A percentile compares a stretch with the other conserved stretches of the same genome.
phyloP scores from a whole-genome alignment of 2,113 vertebrate genomes.

The Channa maculata region DNA sequence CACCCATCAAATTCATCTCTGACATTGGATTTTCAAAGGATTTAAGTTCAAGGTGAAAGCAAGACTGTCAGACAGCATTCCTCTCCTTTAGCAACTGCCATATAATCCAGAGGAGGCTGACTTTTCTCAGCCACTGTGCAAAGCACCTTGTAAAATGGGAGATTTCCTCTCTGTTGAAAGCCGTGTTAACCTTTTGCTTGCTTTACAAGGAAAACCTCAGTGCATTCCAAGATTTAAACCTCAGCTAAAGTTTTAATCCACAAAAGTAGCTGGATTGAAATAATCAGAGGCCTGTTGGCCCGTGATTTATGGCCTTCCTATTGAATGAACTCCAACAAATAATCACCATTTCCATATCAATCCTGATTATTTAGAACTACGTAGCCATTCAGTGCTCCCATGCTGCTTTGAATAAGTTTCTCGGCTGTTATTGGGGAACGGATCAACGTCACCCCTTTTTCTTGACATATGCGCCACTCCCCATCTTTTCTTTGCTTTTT shows the following conservation, averaged over 20 bases:
- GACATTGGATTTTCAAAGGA: background rate
- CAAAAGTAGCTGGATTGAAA: conserved; percentile 57
- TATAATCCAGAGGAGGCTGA: conserved; percentile 50
- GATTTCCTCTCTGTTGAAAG: conserved; percentile 42
- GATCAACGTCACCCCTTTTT: conserved; percentile 64
- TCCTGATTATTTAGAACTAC: conserved; percentile 77
- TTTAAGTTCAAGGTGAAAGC: conserved; percentile 54
- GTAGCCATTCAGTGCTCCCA: conserved; percentile 47
- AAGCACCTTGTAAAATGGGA: conserved; percentile 70
- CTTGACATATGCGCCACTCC: conserved; percentile 46
- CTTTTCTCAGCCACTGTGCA: conserved; percentile 43
- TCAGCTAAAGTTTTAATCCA: conserved; percentile 41
- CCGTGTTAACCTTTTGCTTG: conserved; percentile 76
- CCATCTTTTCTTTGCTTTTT: conserved; percentile 41
- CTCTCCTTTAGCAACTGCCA: conserved; percentile 49
- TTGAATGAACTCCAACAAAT: conserved; percentile 75
- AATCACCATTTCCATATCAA: conserved; percentile 80
- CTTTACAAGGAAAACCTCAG: conserved; percentile 73
- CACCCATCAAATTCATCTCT: conserved; percentile 5
- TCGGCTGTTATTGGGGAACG: conserved; percentile 40
- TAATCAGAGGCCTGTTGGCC: conserved; percentile 50
- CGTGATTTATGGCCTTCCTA: conserved; percentile 66
- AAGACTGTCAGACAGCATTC: conserved; percentile 50
- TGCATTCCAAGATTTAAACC: conserved; percentile 70
- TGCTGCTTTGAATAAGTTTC: conserved; percentile 61